Evolutionary conservation across 2,797 vertebrate species (phyloP), one percentile per base, ranked within the genome.

Genomic region (Avahi laniger): DNA sequence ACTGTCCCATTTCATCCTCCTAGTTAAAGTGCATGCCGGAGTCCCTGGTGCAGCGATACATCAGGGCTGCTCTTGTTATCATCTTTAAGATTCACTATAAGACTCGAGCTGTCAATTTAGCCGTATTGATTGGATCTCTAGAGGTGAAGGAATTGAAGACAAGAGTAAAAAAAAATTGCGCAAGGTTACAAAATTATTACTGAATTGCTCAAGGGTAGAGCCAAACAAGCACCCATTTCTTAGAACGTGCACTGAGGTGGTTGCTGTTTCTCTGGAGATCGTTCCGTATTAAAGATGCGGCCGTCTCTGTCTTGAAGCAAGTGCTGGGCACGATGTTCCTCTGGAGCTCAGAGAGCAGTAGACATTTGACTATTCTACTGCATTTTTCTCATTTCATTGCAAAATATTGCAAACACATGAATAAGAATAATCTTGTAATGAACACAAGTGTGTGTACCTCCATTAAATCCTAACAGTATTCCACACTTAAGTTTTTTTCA

Each of bases 101-200:
- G 35, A 93, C 43, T 87, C 48, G 52, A 50, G 4, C 63, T 86
- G 28, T 76, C 7, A 30, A 52, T 41, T 83, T 57, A 54, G 61
- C 57, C 82, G 2, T 75, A 33, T 33, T 63, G 46, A 50, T 76
- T 61, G 28, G 26, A 91, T 86, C 17, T 78, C 26, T 72, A 65
- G 38, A 78, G 50, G 38, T 86, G 30, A 96, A 92, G 75, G 78
- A 85, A 92, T 38, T 72, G 80, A 88, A 28, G 33, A 17, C 28
- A 52, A 41, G 24, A 96, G 38, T 87, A 61, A 95, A 95, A 95
- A 88, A 38, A 38, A 95, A 61, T 80, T 70, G 4, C 46, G 57
- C 79, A 79, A 61, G 48, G 48, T 93, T 28, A 59, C 20, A 89
- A 79, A 75, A 90, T 28, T 84, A 33, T 81, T n/a, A n/a, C 1